These are phyloP conservation scores for Ceramica pisi DNA, from an alignment of 2,888 invertebrate species.

Conservation along the genomic window DNA sequence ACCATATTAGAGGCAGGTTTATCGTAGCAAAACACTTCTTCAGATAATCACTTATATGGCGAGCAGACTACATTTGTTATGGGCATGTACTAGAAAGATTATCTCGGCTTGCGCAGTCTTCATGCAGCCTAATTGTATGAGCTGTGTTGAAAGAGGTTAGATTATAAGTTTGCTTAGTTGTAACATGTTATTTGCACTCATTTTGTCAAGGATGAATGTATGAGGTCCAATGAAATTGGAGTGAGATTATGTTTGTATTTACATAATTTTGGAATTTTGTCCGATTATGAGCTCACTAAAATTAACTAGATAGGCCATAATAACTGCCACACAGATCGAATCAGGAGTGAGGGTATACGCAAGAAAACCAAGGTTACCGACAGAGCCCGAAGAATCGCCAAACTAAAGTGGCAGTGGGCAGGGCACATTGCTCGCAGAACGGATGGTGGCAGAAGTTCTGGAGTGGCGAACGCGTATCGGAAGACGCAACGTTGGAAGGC, in stretches of 20 bases:
- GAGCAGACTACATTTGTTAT: constrained; percentile 49
- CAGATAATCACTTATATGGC: constrained; percentile 55
- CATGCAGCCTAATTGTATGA: constrained; percentile 52
- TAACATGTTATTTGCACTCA: constrained; percentile 26
- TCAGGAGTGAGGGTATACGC: no score
- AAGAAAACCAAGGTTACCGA: no score
- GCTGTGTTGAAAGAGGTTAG: constrained; percentile 34
- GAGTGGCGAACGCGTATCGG: no score
- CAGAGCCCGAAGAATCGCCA: no score
- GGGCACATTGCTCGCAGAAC: no score
- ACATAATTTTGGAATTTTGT: background rate
- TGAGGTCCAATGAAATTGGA: constrained; percentile 6
- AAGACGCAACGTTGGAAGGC: no score
- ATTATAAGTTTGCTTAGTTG: constrained; percentile 21
- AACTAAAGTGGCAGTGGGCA: no score
- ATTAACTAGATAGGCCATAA: no score
- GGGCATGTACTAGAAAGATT: constrained; percentile 56
- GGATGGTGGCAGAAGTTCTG: no score
- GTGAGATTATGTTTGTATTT: background rate
- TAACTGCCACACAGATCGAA: no score
- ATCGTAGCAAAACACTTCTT: constrained; percentile 58
- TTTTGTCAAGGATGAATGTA: constrained; percentile 8
- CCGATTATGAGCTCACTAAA: no score
- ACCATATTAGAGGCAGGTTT: constrained; percentile 56
- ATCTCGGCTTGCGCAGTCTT: constrained; percentile 40